Evolutionary conservation across 2,113 vertebrate species (phyloP), one percentile per base, ranked within the genome.

Genomic region (Marmota flaviventris): DNA sequence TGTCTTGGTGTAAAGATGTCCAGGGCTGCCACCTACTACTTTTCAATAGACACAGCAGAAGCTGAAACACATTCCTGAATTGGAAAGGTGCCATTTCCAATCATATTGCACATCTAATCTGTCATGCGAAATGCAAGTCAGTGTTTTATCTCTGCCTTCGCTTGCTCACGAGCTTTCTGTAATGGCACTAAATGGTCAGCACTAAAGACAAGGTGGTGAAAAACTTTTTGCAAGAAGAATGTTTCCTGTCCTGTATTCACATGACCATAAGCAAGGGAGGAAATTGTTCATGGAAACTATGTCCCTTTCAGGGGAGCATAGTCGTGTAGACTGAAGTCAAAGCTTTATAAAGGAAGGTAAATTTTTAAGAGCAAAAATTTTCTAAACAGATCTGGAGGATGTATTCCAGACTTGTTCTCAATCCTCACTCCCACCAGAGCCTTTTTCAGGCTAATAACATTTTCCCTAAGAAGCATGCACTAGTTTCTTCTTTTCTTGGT

Each of bases 191-290:
- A 39, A 39, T 39, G 39, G 32, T 61, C 65, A 92, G 72, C 93
- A 88, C 29, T 67, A 10, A 97, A 96, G 85, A 91, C 91, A 83
- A 97, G 94, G 93, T 97, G 93, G 83, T 91, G 92, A 97, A 91
- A 97, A 94, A 77, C 37, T 69, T 86, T 67, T 82, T 63, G 0
- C 9, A 65, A 79, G 63, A 56, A 53, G 67, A 76, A 45, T 91
- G 79, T 97, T 97, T 97, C 39, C 83, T 97, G 98, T 96, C 96
- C 95, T 97, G 67, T 97, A 89, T 96, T 97, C 95, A 95, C 78
- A 93, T 98, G 97, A 98, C 86, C 97, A 91, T 97, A 98, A 97
- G 91, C 93, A 98, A 98, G 97, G 95, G 93, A 96, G 97, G 91
- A 98, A 97, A 88, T 86, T 95, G 96, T 98, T 97, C 89, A 91